Evolutionary conservation across 2,113 vertebrate genomes (phyloP).

Genomic region (Leptobrachium ailaonicum): DNA sequence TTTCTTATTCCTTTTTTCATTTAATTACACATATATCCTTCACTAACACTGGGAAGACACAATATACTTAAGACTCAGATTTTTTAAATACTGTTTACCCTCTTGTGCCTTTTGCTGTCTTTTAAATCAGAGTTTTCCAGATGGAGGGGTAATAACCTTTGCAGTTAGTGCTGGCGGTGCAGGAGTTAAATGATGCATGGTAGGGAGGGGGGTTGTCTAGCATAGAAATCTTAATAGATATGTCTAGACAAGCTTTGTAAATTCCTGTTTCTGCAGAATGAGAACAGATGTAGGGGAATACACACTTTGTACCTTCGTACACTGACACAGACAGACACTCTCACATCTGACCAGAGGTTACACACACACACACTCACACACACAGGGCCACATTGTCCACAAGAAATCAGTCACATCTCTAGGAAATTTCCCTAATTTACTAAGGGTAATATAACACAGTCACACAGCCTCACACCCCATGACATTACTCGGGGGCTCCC

Average conservation of each 20-base stretch:
- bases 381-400: too few species aligned
- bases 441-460: too few species aligned
- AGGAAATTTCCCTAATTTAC: too few species aligned
- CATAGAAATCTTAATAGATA: constrained; percentile 40
- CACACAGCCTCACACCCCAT: too few species aligned
- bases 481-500: too few species aligned
- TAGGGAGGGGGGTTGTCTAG: constrained; percentile 30
- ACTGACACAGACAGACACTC: too few species aligned
- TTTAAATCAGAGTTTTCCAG: neutral
- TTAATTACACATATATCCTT: too few species aligned
- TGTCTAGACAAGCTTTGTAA: constrained; percentile 49
- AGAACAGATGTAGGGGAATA: constrained; percentile 44
- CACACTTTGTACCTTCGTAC: neutral
- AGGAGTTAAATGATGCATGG: constrained; percentile 27
- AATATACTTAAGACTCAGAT: too few species aligned
- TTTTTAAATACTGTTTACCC: neutral
- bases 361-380: too few species aligned
- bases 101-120: neutral
- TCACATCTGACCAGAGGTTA: too few species aligned
- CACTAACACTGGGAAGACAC: too few species aligned
- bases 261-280: constrained; percentile 45
- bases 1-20: neutral
- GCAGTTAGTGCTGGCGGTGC: neutral
- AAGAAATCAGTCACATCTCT: too few species aligned
- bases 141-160: neutral